Evolutionary conservation across 1,140 invertebrate species (phyloP), one percentile per base, ranked within the genome.

Genomic region (Elysia chlorotica): DNA sequence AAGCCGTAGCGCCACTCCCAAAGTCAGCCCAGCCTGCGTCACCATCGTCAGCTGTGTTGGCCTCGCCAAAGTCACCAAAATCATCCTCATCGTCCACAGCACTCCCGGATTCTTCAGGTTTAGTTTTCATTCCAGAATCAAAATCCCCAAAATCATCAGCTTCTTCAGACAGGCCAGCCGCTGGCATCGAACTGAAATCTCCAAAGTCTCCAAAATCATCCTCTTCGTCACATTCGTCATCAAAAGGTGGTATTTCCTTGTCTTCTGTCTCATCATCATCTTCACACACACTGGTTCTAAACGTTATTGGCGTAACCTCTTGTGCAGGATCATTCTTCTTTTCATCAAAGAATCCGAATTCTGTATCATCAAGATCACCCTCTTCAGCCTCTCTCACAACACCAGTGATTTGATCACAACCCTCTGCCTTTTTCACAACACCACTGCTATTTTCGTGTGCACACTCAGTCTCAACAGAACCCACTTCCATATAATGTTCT

Each of bases 41-140:
- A 61, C 23, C 61, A 6, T 65, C 71, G 23, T 73, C 65, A 25
- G 62, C 54, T 38, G 25, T 53, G 6, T 70, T 30, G 48, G 56
- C 31, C 25, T 63, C 73, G 36, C 74, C 74, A 54, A 81, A 81
- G 54, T 76, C 71, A 30, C 78, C 78, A 78, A 81, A 80, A 36
- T 77, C 76, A 74, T 80, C 79, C 62, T 78, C 75, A 66, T 75
- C 75, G 36, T 72, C 76, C 56, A 10, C 17, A 30, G 63, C 17
- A 41, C 28, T 38, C 2, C 41, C 41, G n/a, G n/a, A n/a, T n/a
- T n/a, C n/a, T n/a, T 28, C 25, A 25, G 21, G 36, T 10, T 38
- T 28, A 25, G n/a, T 17, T 21, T 33, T 53, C 19, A 23, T n/a
- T n/a, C 31, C 33, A n/a, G 57, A 35, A 17, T 71, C 38, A 65